These are phyloP conservation scores for Diacarnus erythraeanus DNA, from an alignment of 37 sponge, comb jelly and placozoan genomes.

Conservation along the genomic window DNA sequence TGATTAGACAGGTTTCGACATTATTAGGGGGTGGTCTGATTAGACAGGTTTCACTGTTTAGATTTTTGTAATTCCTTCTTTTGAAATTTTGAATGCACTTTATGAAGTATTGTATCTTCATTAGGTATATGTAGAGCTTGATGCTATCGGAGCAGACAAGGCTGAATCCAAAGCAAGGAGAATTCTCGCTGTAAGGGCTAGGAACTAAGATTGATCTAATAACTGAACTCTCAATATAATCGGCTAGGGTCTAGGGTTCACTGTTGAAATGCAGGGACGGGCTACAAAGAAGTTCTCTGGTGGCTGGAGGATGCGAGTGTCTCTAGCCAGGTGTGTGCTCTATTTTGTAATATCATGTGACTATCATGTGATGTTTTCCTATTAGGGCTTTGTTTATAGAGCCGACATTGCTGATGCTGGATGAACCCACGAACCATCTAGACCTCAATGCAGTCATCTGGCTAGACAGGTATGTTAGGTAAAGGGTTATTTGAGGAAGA, in stretches of 20 bases:
- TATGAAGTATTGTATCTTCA: too few species aligned
- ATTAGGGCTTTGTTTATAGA: conserved; percentile 96
- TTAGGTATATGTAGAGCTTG: conserved; percentile 83
- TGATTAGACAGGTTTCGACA: too few species aligned
- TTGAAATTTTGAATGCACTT: too few species aligned
- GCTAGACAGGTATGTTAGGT: conserved; percentile 80
- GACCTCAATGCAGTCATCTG: conserved; percentile 99
- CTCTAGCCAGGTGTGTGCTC: conserved; percentile 86
- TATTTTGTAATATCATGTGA: neutral
- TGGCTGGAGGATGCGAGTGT: conserved; percentile 99
- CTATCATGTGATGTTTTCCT: neutral
- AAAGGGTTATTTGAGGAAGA: neutral
- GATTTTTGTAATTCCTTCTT: neutral
- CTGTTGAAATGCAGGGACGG: conserved; percentile 93
- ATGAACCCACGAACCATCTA: conserved; percentile 99
- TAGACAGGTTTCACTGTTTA: neutral
- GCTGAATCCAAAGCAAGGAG: conserved; percentile 94
- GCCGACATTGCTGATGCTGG: conserved; percentile 94
- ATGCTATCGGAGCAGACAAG: conserved; percentile 90
- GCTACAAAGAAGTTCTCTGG: conserved; percentile 93
- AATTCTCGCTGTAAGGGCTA: conserved; percentile 78
- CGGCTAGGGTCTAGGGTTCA: conserved; percentile 92
- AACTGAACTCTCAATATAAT: neutral
- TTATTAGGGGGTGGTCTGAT: too few species aligned
- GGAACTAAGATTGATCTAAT: neutral